phyloP scores from a whole-genome alignment of 1,140 invertebrate genomes.

The Teleogryllus occipitalis region DNA sequence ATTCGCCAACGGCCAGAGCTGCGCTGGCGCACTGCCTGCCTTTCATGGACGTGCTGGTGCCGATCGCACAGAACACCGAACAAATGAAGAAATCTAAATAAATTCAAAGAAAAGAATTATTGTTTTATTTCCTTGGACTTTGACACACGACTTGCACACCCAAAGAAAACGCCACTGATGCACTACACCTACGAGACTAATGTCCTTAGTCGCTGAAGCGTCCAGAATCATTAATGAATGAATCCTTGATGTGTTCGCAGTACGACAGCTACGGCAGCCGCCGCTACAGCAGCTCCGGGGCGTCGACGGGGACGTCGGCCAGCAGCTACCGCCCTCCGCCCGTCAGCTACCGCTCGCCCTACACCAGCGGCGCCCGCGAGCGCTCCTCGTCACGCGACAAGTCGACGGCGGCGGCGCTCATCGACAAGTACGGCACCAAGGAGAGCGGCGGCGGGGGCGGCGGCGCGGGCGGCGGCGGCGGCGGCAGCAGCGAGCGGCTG shows the following conservation, averaged over 20 bases:
- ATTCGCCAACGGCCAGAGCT: too few species aligned
- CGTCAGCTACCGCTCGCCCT: background rate
- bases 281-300: background rate
- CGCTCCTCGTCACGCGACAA: background rate
- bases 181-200: too few species aligned
- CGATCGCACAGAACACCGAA: too few species aligned
- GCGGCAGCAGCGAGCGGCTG: constrained; percentile 8
- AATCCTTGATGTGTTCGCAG: background rate
- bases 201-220: too few species aligned
- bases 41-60: too few species aligned
- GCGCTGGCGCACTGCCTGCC: too few species aligned
- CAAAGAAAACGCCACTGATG: too few species aligned
- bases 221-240: too few species aligned
- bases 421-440: background rate
- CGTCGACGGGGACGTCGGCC: background rate
- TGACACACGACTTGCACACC: too few species aligned
- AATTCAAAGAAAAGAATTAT: too few species aligned
- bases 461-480: background rate
- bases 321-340: background rate
- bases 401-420: background rate
- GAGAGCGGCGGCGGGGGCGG: background rate
- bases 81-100: too few species aligned
- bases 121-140: too few species aligned
- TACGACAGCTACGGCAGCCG: background rate
- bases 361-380: background rate